Evolutionary conservation across 2,888 invertebrate genomes (phyloP), one percentile per base, ranked within the genome.

Genomic region (Tenthredo amoena): DNA sequence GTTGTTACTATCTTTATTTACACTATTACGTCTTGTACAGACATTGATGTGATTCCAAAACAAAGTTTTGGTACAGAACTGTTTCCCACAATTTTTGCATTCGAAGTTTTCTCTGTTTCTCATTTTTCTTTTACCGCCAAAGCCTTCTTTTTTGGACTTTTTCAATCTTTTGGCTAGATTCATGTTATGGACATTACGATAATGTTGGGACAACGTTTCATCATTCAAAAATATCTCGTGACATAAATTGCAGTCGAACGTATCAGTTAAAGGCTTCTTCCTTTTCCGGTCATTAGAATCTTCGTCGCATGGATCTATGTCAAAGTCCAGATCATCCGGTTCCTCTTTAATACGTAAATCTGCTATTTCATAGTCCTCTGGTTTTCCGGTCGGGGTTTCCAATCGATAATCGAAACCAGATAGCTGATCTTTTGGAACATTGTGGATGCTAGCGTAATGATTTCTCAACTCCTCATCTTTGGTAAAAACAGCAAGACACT

Each of bases 401-500:
- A 92, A 87, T 40, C 91, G 89, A 62, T 91, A 91, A 84, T 93
- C 92, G 37, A 91, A 92, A 4, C 91, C 90, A 10, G 92, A 91
- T 4, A 93, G 87, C 65, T 93, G 93, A 85, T 93, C 93, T 85
- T 92, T 93, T 0, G 92, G 89, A 6, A 93, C 91, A 65, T 92
- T 92, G 82, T 95, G 95, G 10, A 92, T 88, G 3, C 91, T 91
- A 72, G 94, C 94, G 87, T 94, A 94, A 88, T 95, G 95, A 81
- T 92, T 89, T 83, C 94, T 93, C n/a, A 95, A 91, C 71, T 95
- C 94, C 4, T 93, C 91, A 86, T 95, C 95, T 5, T 93, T 94
- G 5, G 94, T 94, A 87, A 95, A 95, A n/a, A 95, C 94, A 68
- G 95, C 94, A 82, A 95, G 91, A 88, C 95, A 95, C n/a, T 94